Evolutionary conservation across 1,140 invertebrate species (phyloP), one percentile per base, ranked within the genome.

Genomic region (Sinonovacula constricta): DNA sequence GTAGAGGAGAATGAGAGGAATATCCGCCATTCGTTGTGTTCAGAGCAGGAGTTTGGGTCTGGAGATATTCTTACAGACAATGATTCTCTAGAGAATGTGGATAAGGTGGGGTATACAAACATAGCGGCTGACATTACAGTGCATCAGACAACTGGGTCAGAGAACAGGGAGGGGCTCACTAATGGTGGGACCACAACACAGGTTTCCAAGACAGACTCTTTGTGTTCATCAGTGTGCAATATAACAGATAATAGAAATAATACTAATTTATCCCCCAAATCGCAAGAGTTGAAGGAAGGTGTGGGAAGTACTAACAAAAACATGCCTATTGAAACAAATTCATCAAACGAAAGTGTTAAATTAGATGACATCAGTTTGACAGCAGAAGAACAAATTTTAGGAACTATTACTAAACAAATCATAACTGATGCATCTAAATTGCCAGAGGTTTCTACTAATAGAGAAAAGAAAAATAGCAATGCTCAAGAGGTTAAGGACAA

Each of bases 11-110:
- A n/a, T n/a, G n/a, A n/a, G 7, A 18, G 18, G 39, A 31, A 54
- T 26, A 31, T 4, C 15, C 39, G 71, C 10, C 30, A 75, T 56
- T 75, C 71, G 3, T 54, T 54, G 28, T 45, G 56, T 54, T 75
- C 71, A n/a, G 71, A 75, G 49, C 39, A 54, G 2, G 54, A 77
- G 12, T 77, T 68, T 62, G 74, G 74, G 14, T 77, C 74, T 2
- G 45, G 34, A 31, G 74, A 68, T 60, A 14, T 68, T 15, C 49
- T 77, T 10, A 56, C 74, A 10, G 74, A 77, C 18, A 77, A 77
- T 60, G 74, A 77, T 36, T 68, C 63, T 68, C 66, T 77, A 24
- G 54, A 77, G 57, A 68, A 59, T 77, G 65, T 30, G 18, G 53
- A 68, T 34, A 59, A 68, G 49, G 34, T 54, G n/a, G 57, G 54